A percentile compares a stretch with the other conserved stretches of the same genome.
phyloP scores from a whole-genome alignment of 2,113 vertebrate species.

The Dasypus novemcinctus region DNA sequence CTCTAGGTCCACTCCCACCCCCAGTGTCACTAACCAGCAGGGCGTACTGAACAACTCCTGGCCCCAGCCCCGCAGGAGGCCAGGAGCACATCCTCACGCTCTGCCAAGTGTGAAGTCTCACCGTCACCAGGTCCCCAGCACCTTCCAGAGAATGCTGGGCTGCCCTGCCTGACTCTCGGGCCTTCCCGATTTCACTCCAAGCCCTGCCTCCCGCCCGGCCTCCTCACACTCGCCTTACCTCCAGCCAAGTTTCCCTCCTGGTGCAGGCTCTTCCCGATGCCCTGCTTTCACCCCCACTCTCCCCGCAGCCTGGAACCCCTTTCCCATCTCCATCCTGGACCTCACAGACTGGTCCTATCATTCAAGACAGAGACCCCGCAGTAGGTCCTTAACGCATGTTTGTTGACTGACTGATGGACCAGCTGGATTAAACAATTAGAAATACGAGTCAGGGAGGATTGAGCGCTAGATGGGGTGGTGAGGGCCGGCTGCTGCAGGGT shows the following conservation, averaged over 20 bases:
- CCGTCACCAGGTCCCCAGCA: background rate
- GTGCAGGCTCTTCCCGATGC: background rate
- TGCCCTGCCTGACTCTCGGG: no score
- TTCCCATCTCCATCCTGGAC: background rate
- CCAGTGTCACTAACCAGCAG: background rate
- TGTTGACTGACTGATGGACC: background rate
- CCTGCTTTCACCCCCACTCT: background rate
- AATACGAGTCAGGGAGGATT: background rate
- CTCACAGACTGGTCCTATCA: background rate
- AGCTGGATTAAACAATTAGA: slow-evolving; percentile 8
- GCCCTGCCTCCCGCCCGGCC: background rate
- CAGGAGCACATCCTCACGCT: background rate
- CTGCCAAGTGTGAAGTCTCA: background rate
- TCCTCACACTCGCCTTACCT: background rate
- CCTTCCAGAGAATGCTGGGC: background rate
- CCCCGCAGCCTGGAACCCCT: background rate
- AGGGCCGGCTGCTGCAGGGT: background rate
- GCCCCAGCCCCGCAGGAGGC: background rate
- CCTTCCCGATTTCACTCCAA: background rate
- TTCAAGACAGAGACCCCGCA: background rate
- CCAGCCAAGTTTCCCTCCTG: background rate
- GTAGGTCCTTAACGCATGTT: background rate
- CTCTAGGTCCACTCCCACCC: background rate
- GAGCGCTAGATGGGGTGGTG: background rate
- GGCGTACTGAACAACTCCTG: background rate